Conservation (phyloP, 2,797 vertebrate species). For the Esox masquinongy region DNA sequence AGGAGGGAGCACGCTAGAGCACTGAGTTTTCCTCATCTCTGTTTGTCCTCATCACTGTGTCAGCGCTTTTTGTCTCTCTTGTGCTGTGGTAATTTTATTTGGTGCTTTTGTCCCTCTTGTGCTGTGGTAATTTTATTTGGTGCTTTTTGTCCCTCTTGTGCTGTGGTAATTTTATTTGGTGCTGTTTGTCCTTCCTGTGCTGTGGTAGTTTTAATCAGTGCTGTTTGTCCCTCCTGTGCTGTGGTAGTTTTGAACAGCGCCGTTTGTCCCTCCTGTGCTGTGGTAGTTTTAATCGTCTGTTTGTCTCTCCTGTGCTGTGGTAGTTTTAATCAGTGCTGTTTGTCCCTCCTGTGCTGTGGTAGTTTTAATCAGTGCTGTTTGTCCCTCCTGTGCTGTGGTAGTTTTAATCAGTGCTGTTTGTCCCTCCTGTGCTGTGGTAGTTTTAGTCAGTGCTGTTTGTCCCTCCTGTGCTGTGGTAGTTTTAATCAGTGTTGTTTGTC, state of each 20-base stretch:
- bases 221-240: neutral
- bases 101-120: neutral
- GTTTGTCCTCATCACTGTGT: too few relatives aligned
- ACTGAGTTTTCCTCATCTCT: neutral
- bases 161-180: too few relatives aligned
- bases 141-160: too few relatives aligned
- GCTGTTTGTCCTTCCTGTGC: conserved; percentile 9
- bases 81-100: neutral
- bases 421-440: too few relatives aligned
- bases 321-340: too few relatives aligned
- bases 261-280: neutral
- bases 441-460: too few relatives aligned
- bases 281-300: neutral
- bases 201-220: neutral
- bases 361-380: neutral
- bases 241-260: neutral
- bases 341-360: too few relatives aligned
- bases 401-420: conserved; percentile 1
- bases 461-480: too few relatives aligned
- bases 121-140: neutral
- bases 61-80: too few relatives aligned
- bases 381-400: conserved; percentile 12
- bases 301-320: too few relatives aligned
- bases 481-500: neutral
- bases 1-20: neutral